Conservation (phyloP, 2,888 invertebrate genomes). For the Orthosia cruda region DNA sequence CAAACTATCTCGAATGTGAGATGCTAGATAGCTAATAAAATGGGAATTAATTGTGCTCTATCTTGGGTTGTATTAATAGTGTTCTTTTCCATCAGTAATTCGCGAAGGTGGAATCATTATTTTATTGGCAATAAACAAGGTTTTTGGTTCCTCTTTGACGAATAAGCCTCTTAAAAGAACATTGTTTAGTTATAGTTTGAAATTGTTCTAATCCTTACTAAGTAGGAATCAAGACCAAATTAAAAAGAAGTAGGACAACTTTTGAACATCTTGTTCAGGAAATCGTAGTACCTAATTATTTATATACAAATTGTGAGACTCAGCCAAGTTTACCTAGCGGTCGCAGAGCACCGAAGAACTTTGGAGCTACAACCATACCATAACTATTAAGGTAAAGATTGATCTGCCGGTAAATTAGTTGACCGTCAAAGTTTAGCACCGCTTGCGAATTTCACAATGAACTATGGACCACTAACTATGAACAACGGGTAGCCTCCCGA, state of each 20-base stretch:
- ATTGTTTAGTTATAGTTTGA: neutral
- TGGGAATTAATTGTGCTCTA: constrained; percentile 32
- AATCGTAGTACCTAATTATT: constrained; percentile 52
- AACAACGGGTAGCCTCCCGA: constrained; percentile 78
- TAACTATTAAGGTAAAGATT: constrained; percentile 78
- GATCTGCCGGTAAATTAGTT: constrained; percentile 83
- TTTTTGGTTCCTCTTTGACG: neutral
- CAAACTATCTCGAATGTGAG: constrained; percentile 47
- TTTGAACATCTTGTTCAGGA: constrained; percentile 38
- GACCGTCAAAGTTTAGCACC: constrained; percentile 77
- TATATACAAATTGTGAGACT: constrained; percentile 55
- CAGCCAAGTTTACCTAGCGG: constrained; percentile 62
- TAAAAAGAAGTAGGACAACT: constrained; percentile 1
- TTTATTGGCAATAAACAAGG: neutral
- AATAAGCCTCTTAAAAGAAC: neutral
- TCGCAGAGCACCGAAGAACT: constrained; percentile 58
- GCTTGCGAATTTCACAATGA: constrained; percentile 80
- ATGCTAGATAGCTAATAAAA: constrained; percentile 54
- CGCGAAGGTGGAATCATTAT: neutral
- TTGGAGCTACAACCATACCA: constrained; percentile 65
- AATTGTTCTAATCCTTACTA: neutral
- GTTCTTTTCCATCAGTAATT: constrained; percentile 7
- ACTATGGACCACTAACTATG: constrained; percentile 82
- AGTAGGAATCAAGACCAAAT: constrained; percentile 13
- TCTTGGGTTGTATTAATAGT: constrained; percentile 10